A percentile compares a stretch with the other conserved stretches of the same genome.
These are phyloP conservation scores for Muscicapa comitata DNA, from an alignment of 2,797 vertebrate species.

Conservation along the genomic window DNA sequence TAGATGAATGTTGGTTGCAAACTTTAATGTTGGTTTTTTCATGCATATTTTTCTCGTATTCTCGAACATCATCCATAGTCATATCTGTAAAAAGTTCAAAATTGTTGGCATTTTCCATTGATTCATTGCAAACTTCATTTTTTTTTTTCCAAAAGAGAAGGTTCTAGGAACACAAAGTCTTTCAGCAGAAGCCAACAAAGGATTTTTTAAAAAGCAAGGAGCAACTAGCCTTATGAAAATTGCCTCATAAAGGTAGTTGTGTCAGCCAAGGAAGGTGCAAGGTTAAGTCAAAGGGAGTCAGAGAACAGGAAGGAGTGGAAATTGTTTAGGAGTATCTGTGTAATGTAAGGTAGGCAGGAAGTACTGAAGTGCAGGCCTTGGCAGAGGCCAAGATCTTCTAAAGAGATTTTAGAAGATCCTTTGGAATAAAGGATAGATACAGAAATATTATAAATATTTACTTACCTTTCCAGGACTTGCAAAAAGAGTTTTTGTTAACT, in stretches of 20 bases:
- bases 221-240: slow-evolving; percentile 76
- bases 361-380: slow-evolving; percentile 47
- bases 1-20: slow-evolving; percentile 92
- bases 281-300: slow-evolving; percentile 59
- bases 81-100: slow-evolving; percentile 97
- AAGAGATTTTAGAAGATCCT: slow-evolving; percentile 77
- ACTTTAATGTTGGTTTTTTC: slow-evolving; percentile 99
- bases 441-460: slow-evolving; percentile 28
- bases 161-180: slow-evolving; percentile 50
- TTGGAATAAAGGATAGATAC: slow-evolving; percentile 20
- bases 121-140: slow-evolving; percentile 55
- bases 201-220: slow-evolving; percentile 60
- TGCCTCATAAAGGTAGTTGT: slow-evolving; percentile 75
- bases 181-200: slow-evolving; percentile 71
- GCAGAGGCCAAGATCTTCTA: slow-evolving; percentile 73
- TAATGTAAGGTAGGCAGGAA: slow-evolving; percentile 31
- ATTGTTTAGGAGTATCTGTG: slow-evolving; percentile 42
- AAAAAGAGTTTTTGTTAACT: slow-evolving; percentile 28
- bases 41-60: slow-evolving; percentile 98
- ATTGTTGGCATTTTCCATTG: slow-evolving; percentile 78
- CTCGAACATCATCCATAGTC: slow-evolving; percentile 97
- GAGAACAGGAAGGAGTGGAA: slow-evolving; percentile 70
- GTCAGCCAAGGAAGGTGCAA: slow-evolving; percentile 68
- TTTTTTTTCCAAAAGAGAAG: slow-evolving; percentile 16
- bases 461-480: slow-evolving; percentile 72